Base-by-base conservation (phyloP, 2,888 invertebrate species). In the Esperia sulphurella region DNA sequence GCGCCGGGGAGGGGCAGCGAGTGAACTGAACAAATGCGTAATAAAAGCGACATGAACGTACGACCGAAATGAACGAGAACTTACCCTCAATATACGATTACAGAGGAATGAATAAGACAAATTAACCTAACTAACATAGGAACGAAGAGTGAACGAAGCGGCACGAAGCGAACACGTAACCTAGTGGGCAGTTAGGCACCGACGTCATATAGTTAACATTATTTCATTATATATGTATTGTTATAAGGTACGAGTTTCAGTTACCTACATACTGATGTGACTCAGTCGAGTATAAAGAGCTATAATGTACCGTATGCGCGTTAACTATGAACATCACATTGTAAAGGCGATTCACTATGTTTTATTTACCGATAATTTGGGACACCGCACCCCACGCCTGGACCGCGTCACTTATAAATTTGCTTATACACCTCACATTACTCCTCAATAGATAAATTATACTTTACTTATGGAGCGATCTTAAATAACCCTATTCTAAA, bases 401-500 rank as follows among this genome's bases (percentile, higher is more conserved):
- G 71, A 74, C 82, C 83, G 75, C 75, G 69, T 75, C 78, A 70
- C 84, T 82, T 83, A 84, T 75, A 73, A 71, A 80, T 76, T 77
- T 78, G 80, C 82, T 83, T 83, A 76, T 65, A 80, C 65, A 76
- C 76, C 75, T 83, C 84, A 82, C 76, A 71, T 68, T 81, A 82
- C 75, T 74, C 78, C 68, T 78, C 84, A 79, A 72, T 85, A 85
- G 82, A 84, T 88, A 87, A 86, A 87, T 87, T 86, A 88, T 87
- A 85, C 70, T 79, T 83, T 79, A 83, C 87, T 89, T 87, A 89
- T 71, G 87, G 88, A 86, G 83, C 88, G 85, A 88, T 87, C 88
- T 89, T 88, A 88, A 83, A 85, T 88, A 88, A 88, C 83, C 85
- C 88, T 88, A 88, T 83, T 78, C 88, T 88, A 88, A 81, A 83